Evolutionary conservation across 2,888 invertebrate species (phyloP).

Genomic region (Folsomia candida): DNA sequence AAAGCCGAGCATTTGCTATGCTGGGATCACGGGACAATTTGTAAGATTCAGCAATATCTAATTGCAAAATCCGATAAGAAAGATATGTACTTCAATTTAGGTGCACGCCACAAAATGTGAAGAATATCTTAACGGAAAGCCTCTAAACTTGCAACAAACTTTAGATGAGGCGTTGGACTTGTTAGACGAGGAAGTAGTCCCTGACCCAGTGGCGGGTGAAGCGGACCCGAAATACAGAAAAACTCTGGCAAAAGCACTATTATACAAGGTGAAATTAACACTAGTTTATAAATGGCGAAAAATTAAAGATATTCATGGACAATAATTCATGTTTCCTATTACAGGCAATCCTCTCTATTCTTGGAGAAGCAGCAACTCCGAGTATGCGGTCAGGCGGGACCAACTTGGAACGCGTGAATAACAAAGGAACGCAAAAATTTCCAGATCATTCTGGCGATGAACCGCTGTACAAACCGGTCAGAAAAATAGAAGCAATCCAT

Average conservation of each 20-base stretch:
- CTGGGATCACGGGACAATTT: neutral
- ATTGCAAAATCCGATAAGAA: no score
- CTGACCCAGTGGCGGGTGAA: slow-evolving; percentile 66
- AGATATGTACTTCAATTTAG: no score
- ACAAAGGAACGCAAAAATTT: slow-evolving; percentile 67
- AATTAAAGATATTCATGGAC: no score
- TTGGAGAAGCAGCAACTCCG: slow-evolving; percentile 55
- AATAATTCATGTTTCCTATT: slow-evolving; percentile 13
- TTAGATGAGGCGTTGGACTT: slow-evolving; percentile 59
- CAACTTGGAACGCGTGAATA: slow-evolving; percentile 63
- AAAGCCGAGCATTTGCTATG: slow-evolving; percentile 25
- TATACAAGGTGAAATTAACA: slow-evolving; percentile 66
- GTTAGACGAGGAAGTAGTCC: slow-evolving; percentile 63
- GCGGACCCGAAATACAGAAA: slow-evolving; percentile 68
- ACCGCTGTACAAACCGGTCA: slow-evolving; percentile 71
- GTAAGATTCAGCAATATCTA: slow-evolving; percentile 9
- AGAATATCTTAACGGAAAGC: slow-evolving; percentile 52
- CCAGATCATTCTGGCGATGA: slow-evolving; percentile 67
- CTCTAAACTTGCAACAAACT: neutral
- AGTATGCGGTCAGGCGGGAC: slow-evolving; percentile 62
- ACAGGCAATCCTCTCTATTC: neutral
- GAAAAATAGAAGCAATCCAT: slow-evolving; percentile 67
- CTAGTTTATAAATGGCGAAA: no score
- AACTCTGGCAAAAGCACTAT: slow-evolving; percentile 68
- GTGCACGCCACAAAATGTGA: slow-evolving; percentile 64